Percentiles rank a stretch among this genome's conserved stretches.
These are phyloP conservation scores for Sturnira hondurensis DNA, from an alignment of 2,113 vertebrate genomes.

Conservation along the genomic window DNA sequence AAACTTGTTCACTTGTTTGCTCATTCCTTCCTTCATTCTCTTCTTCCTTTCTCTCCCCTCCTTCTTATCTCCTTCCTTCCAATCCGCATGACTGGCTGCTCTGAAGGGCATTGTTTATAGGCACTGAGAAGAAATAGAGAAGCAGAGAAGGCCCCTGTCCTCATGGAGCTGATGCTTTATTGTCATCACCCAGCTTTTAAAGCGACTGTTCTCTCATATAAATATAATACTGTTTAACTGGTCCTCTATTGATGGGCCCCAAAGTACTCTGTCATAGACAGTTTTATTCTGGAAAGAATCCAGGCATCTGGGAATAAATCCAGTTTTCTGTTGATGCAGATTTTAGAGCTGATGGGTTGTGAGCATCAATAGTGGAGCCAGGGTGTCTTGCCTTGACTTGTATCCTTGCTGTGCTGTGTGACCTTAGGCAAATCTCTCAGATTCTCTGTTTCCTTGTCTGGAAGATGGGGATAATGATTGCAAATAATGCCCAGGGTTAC, in stretches of 20 bases:
- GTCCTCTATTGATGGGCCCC: not conserved
- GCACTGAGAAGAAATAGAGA: not conserved
- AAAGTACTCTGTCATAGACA: not conserved
- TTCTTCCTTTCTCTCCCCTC: not conserved
- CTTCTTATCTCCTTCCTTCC: not conserved
- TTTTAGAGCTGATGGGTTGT: not conserved
- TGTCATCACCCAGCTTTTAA: not conserved
- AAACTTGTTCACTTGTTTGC: not conserved
- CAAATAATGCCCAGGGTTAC: accelerated
- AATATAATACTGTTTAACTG: conserved; percentile 7
- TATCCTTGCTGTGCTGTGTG: not conserved
- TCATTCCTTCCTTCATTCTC: not conserved
- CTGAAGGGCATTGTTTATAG: not conserved
- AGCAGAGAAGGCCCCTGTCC: not conserved
- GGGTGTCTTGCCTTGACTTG: not conserved
- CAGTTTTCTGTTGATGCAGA: not conserved
- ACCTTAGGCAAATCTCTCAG: not conserved
- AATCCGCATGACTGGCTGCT: accelerated
- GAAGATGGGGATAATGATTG: not conserved
- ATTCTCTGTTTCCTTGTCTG: not conserved
- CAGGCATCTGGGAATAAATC: conserved; percentile 46
- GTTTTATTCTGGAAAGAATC: conserved; percentile 44
- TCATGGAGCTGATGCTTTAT: not conserved
- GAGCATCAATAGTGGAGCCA: not conserved
- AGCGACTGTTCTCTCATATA: not conserved